Conservation (phyloP, 2,113 vertebrate genomes). For the Maylandia zebra region DNA sequence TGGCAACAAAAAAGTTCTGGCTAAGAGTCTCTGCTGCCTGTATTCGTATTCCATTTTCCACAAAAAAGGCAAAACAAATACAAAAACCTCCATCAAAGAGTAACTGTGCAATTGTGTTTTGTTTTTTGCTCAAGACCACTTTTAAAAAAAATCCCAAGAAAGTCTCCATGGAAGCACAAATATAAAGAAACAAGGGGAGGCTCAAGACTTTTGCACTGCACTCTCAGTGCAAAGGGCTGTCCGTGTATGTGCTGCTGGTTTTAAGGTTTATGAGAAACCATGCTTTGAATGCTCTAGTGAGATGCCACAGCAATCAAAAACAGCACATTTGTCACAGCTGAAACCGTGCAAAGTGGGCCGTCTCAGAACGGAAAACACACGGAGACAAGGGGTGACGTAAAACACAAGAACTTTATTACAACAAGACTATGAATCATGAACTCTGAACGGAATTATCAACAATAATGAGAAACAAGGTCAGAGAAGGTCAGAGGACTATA, state of each 20-base stretch:
- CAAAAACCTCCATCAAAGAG: not conserved
- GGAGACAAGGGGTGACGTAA: not conserved
- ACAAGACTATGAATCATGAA: not conserved
- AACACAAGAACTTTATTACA: not conserved
- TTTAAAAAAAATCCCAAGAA: not conserved
- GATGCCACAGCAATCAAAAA: not conserved
- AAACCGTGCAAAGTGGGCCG: not conserved
- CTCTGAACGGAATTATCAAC: not conserved
- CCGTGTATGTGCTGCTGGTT: not conserved
- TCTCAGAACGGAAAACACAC: not conserved
- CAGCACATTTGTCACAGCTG: not conserved
- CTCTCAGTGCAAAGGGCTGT: not conserved
- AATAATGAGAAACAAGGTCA: not conserved
- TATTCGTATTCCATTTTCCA: not conserved
- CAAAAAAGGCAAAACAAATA: not conserved
- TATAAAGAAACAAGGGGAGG: not conserved
- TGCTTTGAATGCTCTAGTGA: not conserved
- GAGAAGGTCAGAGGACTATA: not conserved
- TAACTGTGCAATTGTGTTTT: not conserved
- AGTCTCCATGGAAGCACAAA: not conserved
- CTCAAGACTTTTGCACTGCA: not conserved
- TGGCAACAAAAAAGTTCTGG: not conserved
- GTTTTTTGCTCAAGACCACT: not conserved
- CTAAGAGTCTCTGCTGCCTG: not conserved
- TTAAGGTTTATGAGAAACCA: not conserved